A percentile compares a stretch with the other conserved stretches of the same genome.
Evolutionary conservation across 37 sponge, comb jelly and placozoan species (phyloP).

Genomic region (Cliona cf. orientalis): DNA sequence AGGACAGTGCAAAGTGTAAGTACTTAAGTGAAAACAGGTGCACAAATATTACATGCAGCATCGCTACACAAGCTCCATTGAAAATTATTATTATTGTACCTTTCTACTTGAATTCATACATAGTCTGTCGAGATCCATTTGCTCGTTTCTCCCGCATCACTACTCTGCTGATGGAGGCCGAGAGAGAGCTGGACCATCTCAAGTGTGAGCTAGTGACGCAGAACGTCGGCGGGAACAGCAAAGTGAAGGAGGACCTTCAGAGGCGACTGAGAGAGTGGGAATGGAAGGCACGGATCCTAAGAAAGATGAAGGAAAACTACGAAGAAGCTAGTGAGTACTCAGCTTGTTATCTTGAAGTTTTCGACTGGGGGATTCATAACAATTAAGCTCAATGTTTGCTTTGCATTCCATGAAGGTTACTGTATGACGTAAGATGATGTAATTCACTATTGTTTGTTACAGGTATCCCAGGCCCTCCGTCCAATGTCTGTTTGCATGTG

Average conservation of each 20-base stretch:
- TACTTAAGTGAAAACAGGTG: too few relatives aligned
- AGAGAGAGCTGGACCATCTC: slow-evolving; percentile 16
- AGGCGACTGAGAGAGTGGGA: slow-evolving; percentile 34
- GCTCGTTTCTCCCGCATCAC: slow-evolving; percentile 22
- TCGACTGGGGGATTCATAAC: background rate
- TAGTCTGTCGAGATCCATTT: slow-evolving; percentile 44
- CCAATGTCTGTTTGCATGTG: slow-evolving; percentile 53
- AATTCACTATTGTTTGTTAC: background rate
- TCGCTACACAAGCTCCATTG: background rate
- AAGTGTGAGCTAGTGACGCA: slow-evolving; percentile 16
- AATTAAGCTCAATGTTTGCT: background rate
- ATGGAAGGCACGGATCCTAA: slow-evolving; percentile 32
- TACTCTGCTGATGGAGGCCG: slow-evolving; percentile 31
- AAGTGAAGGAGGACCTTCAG: slow-evolving; percentile 26
- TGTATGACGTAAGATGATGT: background rate
- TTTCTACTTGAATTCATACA: background rate
- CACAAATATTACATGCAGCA: background rate
- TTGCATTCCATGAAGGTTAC: background rate
- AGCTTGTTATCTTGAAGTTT: background rate
- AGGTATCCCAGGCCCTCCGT: slow-evolving; percentile 67
- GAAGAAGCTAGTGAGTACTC: slow-evolving; percentile 25
- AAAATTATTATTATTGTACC: too few relatives aligned
- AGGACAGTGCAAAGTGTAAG: slow-evolving; percentile 76
- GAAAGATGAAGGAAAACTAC: slow-evolving; percentile 43
- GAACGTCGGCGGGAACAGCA: background rate